phyloP scores from a whole-genome alignment of 2,797 vertebrate genomes.

The Cottoperca gobio region DNA sequence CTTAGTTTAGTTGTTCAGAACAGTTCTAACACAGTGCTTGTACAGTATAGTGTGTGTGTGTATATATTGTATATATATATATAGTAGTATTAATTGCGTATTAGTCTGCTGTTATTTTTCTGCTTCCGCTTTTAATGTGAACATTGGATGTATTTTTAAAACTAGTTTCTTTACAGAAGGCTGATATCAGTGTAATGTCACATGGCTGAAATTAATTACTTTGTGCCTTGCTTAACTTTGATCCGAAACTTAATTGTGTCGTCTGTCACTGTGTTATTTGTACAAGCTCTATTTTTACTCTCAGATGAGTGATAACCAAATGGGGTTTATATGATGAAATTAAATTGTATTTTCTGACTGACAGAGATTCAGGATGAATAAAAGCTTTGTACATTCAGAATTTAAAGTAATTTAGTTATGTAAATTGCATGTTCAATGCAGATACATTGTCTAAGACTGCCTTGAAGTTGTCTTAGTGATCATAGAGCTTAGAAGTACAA shows the following conservation, averaged over 20 bases:
- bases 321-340: background rate
- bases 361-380: background rate
- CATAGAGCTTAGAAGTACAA: slow-evolving; percentile 17
- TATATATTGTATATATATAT: too few species aligned
- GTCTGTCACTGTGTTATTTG: slow-evolving; percentile 4
- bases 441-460: background rate
- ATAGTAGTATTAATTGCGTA: background rate
- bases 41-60: too few species aligned
- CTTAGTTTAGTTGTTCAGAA: too few species aligned
- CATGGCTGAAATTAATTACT: background rate
- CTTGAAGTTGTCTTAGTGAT: slow-evolving; percentile 21
- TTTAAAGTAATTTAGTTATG: background rate
- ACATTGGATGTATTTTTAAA: slow-evolving; percentile 6
- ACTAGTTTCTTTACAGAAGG: too few species aligned
- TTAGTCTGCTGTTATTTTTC: slow-evolving; percentile 4
- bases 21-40: slow-evolving; percentile 1
- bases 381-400: background rate
- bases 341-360: background rate
- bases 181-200: too few species aligned
- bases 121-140: slow-evolving; percentile 2
- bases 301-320: background rate
- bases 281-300: slow-evolving; percentile 21
- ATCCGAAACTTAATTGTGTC: background rate
- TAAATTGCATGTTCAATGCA: too few species aligned
- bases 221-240: background rate